Conservation (phyloP, 2,797 vertebrate species). For the Mus spretus region DNA sequence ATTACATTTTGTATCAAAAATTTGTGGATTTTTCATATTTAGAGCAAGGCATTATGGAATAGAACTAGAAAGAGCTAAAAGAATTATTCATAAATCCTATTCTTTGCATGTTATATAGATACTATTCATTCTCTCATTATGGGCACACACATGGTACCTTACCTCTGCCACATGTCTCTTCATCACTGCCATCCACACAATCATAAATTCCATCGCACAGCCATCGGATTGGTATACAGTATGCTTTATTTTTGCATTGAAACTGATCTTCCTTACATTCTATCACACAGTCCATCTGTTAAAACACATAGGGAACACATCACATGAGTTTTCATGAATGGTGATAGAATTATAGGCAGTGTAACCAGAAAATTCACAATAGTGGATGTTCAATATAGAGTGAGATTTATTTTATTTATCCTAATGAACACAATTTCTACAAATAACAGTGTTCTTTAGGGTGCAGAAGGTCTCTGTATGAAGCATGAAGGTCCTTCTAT, state of each 20-base stretch:
- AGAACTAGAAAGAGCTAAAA: not conserved
- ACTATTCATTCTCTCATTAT: not conserved
- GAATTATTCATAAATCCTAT: not conserved
- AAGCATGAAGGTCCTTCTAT: not conserved
- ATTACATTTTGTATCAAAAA: not conserved
- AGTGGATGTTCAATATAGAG: not conserved
- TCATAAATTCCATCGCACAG: conserved; percentile 96
- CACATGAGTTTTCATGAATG: not conserved
- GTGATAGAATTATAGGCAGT: not conserved
- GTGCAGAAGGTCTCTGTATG: not conserved
- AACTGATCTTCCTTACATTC: conserved; percentile 98
- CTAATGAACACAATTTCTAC: conserved; percentile 22
- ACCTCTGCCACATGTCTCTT: conserved; percentile 95
- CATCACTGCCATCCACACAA: conserved; percentile 98
- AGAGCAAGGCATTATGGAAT: not conserved
- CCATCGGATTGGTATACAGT: conserved; percentile 97
- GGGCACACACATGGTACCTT: conserved; percentile 52
- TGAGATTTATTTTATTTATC: conserved; percentile 14
- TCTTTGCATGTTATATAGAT: not conserved
- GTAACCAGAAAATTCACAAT: not conserved
- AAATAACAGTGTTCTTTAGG: not conserved
- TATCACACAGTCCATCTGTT: conserved; percentile 96
- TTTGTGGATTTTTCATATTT: conserved; percentile 11
- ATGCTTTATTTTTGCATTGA: conserved; percentile 96
- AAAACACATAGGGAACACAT: conserved; percentile 29